phyloP scores from a whole-genome alignment of 1,140 invertebrate genomes.

The Stenopsyche tienmushanensis region DNA sequence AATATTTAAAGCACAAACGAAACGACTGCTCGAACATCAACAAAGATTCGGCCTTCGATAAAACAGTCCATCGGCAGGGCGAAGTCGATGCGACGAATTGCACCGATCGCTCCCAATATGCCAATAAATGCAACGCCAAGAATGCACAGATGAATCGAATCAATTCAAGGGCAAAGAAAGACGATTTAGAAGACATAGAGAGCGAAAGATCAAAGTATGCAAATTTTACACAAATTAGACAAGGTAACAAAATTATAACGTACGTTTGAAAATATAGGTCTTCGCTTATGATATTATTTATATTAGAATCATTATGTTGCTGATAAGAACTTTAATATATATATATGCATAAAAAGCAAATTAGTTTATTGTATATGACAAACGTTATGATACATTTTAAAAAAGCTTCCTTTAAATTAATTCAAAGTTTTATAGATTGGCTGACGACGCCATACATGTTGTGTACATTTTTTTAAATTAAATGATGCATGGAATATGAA shows the following conservation, averaged over 20 bases:
- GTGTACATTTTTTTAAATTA: too few relatives aligned
- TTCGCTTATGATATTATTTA: neutral
- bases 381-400: too few relatives aligned
- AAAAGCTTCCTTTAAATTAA: too few relatives aligned
- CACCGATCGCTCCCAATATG: conserved; percentile 1
- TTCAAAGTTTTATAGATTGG: too few relatives aligned
- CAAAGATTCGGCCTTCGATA: conserved; percentile 25
- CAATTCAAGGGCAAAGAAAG: neutral
- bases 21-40: conserved; percentile 24
- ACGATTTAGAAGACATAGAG: neutral
- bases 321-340: too few relatives aligned
- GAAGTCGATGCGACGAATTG: neutral
- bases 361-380: too few relatives aligned
- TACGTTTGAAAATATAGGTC: conserved; percentile 30
- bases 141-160: neutral
- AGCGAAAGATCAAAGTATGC: conserved; percentile 33
- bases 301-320: neutral
- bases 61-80: conserved; percentile 7
- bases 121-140: conserved; percentile 2
- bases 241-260: conserved; percentile 40
- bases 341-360: too few relatives aligned
- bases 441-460: too few relatives aligned
- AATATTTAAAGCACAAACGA: conserved; percentile 22
- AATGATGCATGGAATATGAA: too few relatives aligned
- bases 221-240: conserved; percentile 38